A percentile compares a stretch with the other conserved stretches of the same genome.
phyloP scores from a whole-genome alignment of 1,140 invertebrate species.

The Drosophila varians region DNA sequence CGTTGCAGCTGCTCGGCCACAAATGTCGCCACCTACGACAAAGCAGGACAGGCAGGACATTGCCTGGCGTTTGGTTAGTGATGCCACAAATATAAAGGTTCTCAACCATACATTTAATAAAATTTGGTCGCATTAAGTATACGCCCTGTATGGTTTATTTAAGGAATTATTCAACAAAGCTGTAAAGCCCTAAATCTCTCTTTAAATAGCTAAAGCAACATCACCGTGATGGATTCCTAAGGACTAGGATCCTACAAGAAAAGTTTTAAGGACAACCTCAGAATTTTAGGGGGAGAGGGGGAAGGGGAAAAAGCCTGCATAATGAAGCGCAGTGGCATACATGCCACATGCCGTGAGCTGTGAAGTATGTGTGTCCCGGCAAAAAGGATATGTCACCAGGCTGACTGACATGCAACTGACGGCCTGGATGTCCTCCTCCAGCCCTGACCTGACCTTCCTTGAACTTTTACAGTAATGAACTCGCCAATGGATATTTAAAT shows the following conservation, averaged over 20 bases:
- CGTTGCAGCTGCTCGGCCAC: slow-evolving; percentile 39
- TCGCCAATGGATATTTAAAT: slow-evolving; percentile 23
- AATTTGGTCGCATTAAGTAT: not conserved
- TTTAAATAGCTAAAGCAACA: not conserved
- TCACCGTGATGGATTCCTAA: not conserved
- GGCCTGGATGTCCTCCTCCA: not conserved
- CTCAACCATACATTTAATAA: not conserved
- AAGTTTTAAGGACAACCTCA: slow-evolving; percentile 8
- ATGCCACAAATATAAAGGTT: not conserved
- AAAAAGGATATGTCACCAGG: slow-evolving; percentile 33
- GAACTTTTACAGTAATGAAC: slow-evolving; percentile 16
- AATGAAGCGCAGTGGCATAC: slow-evolving; percentile 64
- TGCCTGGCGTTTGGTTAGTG: not conserved
- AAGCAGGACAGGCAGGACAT: slow-evolving; percentile 1
- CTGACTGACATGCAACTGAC: not conserved
- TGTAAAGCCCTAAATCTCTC: not conserved
- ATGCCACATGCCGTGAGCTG: slow-evolving; percentile 53
- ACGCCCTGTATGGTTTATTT: not conserved
- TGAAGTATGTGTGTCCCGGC: slow-evolving; percentile 25
- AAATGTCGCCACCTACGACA: slow-evolving; percentile 39
- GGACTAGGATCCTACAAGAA: slow-evolving; percentile 6
- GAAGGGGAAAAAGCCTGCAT: slow-evolving; percentile 42
- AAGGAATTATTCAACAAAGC: not conserved
- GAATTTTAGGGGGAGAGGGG: slow-evolving; percentile 18
- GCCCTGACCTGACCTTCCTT: slow-evolving; percentile 15